Percentiles rank a stretch among this genome's conserved stretches.
These are phyloP conservation scores for Harmothoe impar DNA, from an alignment of 2,888 invertebrate species.

Conservation along the genomic window DNA sequence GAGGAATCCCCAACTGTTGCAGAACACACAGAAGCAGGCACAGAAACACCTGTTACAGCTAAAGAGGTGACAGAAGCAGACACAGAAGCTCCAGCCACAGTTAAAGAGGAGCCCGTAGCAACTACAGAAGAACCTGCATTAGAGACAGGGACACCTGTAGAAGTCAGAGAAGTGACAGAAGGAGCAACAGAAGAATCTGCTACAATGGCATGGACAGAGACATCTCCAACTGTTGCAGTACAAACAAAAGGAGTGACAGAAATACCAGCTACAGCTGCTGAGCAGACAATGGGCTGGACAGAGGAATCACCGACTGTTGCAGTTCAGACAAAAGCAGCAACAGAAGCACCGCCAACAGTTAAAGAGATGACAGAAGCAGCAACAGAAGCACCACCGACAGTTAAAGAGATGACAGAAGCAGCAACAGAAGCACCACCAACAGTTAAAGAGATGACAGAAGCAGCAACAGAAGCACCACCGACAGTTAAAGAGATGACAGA, in stretches of 20 bases:
- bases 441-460: too few relatives aligned
- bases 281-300: not conserved
- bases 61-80: not conserved
- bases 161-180: not conserved
- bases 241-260: not conserved
- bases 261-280: not conserved
- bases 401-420: too few relatives aligned
- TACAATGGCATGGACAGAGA: not conserved
- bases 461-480: too few relatives aligned
- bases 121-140: not conserved
- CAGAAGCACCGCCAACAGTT: not conserved
- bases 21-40: not conserved
- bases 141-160: not conserved
- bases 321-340: not conserved
- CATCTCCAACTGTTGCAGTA: not conserved
- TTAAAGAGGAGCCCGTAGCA: not conserved
- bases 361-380: not conserved
- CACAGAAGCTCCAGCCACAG: not conserved
- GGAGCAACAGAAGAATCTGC: not conserved
- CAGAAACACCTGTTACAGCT: not conserved
- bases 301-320: not conserved
- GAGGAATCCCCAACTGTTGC: not conserved
- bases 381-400: not conserved
- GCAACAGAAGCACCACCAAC: too few relatives aligned
- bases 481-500: too few relatives aligned